phyloP scores from a whole-genome alignment of 2,888 invertebrate species.

The Athalia cordata region DNA sequence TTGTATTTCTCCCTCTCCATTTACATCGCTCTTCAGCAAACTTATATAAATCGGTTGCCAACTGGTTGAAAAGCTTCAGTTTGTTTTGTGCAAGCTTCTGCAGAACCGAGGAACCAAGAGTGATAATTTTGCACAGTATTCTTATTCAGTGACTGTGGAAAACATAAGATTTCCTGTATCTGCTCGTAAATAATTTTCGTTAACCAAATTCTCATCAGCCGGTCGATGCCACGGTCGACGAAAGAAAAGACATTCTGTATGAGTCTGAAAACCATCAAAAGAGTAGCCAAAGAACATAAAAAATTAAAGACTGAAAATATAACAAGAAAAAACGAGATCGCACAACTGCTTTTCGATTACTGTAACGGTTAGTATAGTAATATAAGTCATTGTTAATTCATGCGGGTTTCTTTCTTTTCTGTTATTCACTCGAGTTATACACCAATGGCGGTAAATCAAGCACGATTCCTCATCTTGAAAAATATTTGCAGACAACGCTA shows the following conservation, averaged over 20 bases:
- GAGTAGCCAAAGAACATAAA: constrained; percentile 25
- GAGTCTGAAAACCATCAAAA: constrained; percentile 54
- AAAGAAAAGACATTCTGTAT: constrained; percentile 54
- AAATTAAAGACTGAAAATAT: constrained; percentile 23
- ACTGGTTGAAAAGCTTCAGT: constrained; percentile 35
- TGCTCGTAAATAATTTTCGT: not conserved
- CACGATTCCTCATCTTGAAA: no score
- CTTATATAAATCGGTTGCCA: constrained; percentile 54
- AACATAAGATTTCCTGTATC: not conserved
- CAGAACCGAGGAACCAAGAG: not conserved
- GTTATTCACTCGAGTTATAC: no score
- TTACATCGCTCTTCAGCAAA: constrained; percentile 39
- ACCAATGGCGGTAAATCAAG: no score
- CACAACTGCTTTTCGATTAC: constrained; percentile 60
- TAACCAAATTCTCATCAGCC: not conserved
- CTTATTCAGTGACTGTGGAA: not conserved
- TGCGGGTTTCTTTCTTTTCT: no score
- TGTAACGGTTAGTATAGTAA: constrained; percentile 59
- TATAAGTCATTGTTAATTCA: not conserved
- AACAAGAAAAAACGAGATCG: constrained; percentile 48
- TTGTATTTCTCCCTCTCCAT: constrained; percentile 13
- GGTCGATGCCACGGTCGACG: constrained; percentile 59
- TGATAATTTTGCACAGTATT: not conserved
- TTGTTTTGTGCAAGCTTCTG: constrained; percentile 18
- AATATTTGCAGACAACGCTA: no score